Evolutionary conservation across 2,113 vertebrate species (phyloP), one percentile per base, ranked within the genome.

Genomic region (Pedionomus torquatus): DNA sequence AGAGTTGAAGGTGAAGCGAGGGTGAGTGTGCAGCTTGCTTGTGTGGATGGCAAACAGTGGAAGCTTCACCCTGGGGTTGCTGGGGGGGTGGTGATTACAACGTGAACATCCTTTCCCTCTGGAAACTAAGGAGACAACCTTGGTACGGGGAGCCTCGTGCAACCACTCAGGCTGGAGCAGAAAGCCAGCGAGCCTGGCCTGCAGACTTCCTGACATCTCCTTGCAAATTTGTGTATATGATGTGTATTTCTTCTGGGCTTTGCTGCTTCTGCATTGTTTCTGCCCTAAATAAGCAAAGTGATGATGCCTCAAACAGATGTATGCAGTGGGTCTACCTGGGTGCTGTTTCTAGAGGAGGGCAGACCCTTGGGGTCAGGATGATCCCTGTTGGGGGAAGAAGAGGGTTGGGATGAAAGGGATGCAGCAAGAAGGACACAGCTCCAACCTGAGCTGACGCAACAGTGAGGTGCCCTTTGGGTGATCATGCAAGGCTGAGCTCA

Each of bases 151-250:
- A 49, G 4, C 35, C 10, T 78, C 52, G 11, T 2, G 1, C 17
- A 84, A 13, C 17, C 7, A 3, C 25, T 78, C 5, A 49, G 2
- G 0, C 15, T 63, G 51, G 4, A 90, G 43, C 57, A 80, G 48
- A 58, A 66, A 68, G 35, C 24, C 3, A 3, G 26, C 4, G 24
- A 39, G 26, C 10, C 26, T 64, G 57, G 20, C n/a, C 8, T 44
- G 49, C 7, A 17, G 31, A 4, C 10, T 70, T 12, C 10, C 18
- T 0, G 1, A 55, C 26, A 17, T 17, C 23, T 39, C 37, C 1
- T 1, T 63, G 26, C 8, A 80, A 89, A 17, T 24, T 58, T 0
- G 0, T 52, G 30, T 0, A 2, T 11, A 8, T 41, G 17, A 26
- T 28, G 19, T 43, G 33, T 28, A 4, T 33, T 21, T 84, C 39